Evolutionary conservation across 1,140 invertebrate species (phyloP).

Genomic region (Pollicipes pollicipes): DNA sequence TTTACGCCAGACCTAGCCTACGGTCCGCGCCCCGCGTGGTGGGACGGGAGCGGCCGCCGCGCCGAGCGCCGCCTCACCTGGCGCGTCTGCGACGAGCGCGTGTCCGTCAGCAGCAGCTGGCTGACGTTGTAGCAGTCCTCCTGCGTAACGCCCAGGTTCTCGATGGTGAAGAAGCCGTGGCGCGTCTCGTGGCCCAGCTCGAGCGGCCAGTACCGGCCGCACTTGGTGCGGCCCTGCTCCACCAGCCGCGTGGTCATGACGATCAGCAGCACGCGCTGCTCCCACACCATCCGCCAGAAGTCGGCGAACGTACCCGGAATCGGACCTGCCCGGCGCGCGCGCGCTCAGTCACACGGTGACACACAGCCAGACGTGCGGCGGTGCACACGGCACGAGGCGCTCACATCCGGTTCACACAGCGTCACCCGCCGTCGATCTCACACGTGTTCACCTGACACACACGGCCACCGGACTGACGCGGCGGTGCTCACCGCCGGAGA

Average conservation of each 20-base stretch:
- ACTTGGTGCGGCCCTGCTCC: constrained; percentile 75
- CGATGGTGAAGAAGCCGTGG: constrained; percentile 55
- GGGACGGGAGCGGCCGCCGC: too few species aligned
- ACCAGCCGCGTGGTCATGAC: constrained; percentile 85
- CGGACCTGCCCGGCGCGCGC: constrained; percentile 41
- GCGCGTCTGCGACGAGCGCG: not conserved
- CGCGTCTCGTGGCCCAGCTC: constrained; percentile 44
- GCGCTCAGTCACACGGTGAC: constrained; percentile 11
- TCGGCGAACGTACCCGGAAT: constrained; percentile 77
- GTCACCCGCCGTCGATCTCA: too few species aligned
- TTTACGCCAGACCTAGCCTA: too few species aligned
- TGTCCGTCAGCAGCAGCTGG: constrained; percentile 58
- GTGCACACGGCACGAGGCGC: too few species aligned
- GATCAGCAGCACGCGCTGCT: constrained; percentile 68
- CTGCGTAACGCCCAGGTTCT: constrained; percentile 53
- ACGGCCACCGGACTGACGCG: too few species aligned
- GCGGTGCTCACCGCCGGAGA: too few species aligned
- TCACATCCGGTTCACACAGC: too few species aligned
- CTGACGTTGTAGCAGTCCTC: constrained; percentile 70
- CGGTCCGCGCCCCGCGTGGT: too few species aligned
- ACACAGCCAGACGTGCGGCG: too few species aligned
- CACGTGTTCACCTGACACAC: too few species aligned
- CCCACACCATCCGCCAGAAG: constrained; percentile 96
- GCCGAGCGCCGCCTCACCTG: not conserved
- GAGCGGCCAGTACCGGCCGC: constrained; percentile 83